Evolutionary conservation across 1,140 invertebrate genomes (phyloP).

Genomic region (Microplitis mediator): DNA sequence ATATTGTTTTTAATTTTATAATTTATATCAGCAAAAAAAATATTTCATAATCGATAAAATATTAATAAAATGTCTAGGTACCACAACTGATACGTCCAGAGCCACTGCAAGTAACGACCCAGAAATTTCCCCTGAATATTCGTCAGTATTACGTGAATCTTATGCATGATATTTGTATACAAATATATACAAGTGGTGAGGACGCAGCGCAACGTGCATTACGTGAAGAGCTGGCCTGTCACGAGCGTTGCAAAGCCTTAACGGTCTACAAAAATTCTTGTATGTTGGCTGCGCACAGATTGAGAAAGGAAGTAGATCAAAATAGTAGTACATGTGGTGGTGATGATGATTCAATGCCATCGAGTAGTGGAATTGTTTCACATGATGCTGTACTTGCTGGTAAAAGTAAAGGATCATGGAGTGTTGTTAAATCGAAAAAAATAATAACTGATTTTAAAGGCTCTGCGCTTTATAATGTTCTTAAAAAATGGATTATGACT

Average conservation of each 20-base stretch:
- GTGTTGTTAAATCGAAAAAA: conserved; percentile 68
- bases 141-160: conserved; percentile 84
- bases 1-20: neutral
- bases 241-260: conserved; percentile 77
- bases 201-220: conserved; percentile 71
- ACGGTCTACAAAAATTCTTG: conserved; percentile 85
- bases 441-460: conserved; percentile 61
- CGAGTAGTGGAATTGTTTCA: conserved; percentile 61
- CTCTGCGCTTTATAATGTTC: conserved; percentile 42
- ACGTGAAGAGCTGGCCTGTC: conserved; percentile 78
- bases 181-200: conserved; percentile 72
- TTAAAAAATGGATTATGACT: conserved; percentile 69
- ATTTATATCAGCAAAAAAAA: neutral
- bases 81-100: conserved; percentile 61
- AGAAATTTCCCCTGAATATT: conserved; percentile 83
- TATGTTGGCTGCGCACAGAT: conserved; percentile 77
- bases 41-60: neutral
- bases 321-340: conserved; percentile 59
- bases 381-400: conserved; percentile 72
- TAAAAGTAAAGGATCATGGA: conserved; percentile 74
- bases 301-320: conserved; percentile 71
- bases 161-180: conserved; percentile 85
- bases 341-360: conserved; percentile 44
- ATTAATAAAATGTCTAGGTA: conserved; percentile 43
- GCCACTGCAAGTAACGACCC: conserved; percentile 73